Base-by-base conservation (phyloP, 2,888 invertebrate species). In the Papilio gigon region DNA sequence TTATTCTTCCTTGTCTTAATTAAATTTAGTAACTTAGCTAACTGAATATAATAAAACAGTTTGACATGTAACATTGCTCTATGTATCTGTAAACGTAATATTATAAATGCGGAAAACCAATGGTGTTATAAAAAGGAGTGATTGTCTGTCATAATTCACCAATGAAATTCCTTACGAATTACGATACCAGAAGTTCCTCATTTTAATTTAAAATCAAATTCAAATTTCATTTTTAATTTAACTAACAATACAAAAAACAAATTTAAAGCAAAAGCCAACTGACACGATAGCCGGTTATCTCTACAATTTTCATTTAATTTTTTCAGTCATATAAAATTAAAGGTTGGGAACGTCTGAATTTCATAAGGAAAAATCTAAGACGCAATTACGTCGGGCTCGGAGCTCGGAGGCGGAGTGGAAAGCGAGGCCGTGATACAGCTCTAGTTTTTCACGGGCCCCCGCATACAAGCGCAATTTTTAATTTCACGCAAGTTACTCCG, bases 381-480 rank as follows among this genome's bases (percentile, higher is more conserved):
- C 27, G 65, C 40, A 56, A 64, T 66, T 66, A 60, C 42, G 30
- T 20, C 14, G 22, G 22, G 2, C 14, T n/a, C n/a, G 11, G 12
- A 8, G 50, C 37, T 25, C 17, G 50, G 50, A 37, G 25, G 60
- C 47, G 37, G 17, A 25, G 44, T 35, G 8, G 11, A 65, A 56
- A 40, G 27, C 65, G 37, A 58, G 5, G 27, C 40, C n/a, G n/a
- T n/a, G 30, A 25, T 40, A 65, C 42, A 17, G 58, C 65, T 27
- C 30, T n/a, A 17, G 27, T 58, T 58, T 40, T 58, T 17, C 50
- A 22, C 37, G 11, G 30, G 27, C 33, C 9, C 12, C 56, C 17
- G 25, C 60, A 12, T 35, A 12, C 60, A 40, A 20, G 50, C 17
- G 59, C 35, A 67, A 67, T 67, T 67, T 60, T 67, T 67, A 67